phyloP scores from a whole-genome alignment of 2,888 invertebrate genomes.

The Protophormia terraenovae region DNA sequence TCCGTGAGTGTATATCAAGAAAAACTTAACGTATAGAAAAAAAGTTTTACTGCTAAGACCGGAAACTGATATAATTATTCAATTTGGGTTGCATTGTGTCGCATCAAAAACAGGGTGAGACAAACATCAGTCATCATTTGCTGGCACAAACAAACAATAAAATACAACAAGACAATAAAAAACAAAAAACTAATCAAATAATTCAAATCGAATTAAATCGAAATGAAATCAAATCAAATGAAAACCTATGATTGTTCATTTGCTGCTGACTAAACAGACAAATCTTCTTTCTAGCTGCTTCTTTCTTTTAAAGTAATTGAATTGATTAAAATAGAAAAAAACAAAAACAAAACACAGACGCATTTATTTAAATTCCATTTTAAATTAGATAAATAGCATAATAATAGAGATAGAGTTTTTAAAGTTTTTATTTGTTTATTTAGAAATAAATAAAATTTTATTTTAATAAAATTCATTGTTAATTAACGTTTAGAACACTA shows the following conservation, averaged over 20 bases:
- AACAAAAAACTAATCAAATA: slow-evolving; percentile 3
- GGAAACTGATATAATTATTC: slow-evolving; percentile 66
- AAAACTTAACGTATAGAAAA: slow-evolving; percentile 8
- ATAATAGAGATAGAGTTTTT: slow-evolving; percentile 8
- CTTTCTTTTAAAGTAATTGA: not conserved
- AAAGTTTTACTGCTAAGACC: slow-evolving; percentile 43
- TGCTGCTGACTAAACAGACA: slow-evolving; percentile 19
- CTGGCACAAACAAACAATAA: slow-evolving; percentile 30
- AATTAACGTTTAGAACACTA: not conserved
- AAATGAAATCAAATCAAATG: slow-evolving; percentile 43
- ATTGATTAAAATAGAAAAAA: no score
- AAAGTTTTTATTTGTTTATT: not conserved
- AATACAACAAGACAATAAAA: slow-evolving; percentile 1
- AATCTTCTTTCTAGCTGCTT: not conserved
- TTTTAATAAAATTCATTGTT: not conserved
- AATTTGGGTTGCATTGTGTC: slow-evolving; percentile 65
- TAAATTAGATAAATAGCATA: slow-evolving; percentile 15
- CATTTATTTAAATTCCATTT: slow-evolving; percentile 27
- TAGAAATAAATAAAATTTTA: not conserved
- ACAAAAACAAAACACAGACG: not conserved
- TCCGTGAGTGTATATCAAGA: slow-evolving; percentile 38
- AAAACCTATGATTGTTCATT: slow-evolving; percentile 25
- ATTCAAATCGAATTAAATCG: slow-evolving; percentile 50
- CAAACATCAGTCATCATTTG: slow-evolving; percentile 63
- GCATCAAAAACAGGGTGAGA: slow-evolving; percentile 64